These are phyloP conservation scores for Colletes latitarsis DNA, from an alignment of 1,140 invertebrate species.

Conservation along the genomic window DNA sequence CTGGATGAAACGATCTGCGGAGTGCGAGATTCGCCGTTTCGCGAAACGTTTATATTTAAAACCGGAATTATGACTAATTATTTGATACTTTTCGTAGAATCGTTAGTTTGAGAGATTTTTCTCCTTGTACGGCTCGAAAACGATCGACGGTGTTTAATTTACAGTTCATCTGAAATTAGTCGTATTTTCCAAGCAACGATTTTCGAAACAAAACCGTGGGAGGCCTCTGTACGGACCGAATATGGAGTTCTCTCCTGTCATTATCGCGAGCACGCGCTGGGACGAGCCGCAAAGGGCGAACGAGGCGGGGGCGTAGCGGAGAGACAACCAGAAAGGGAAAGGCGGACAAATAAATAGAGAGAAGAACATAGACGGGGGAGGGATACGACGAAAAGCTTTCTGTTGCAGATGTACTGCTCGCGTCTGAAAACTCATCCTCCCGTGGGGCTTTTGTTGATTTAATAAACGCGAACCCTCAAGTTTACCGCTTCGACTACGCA, in stretches of 20 bases:
- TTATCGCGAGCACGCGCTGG: conserved; percentile 33
- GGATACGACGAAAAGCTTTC: conserved; percentile 64
- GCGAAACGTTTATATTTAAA: no score
- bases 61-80: no score
- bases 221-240: not conserved
- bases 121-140: no score
- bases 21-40: no score
- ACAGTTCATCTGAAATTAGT: not conserved
- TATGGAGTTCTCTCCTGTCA: conserved; percentile 39
- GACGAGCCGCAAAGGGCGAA: conserved; percentile 47
- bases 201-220: not conserved
- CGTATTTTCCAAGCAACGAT: not conserved
- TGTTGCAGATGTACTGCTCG: conserved; percentile 66
- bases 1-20: no score
- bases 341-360: conserved; percentile 37
- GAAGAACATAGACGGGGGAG: conserved; percentile 13
- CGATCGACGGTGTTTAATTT: no score
- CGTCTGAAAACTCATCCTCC: conserved; percentile 62
- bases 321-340: not conserved
- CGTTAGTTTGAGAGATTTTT: no score
- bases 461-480: conserved; percentile 68
- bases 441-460: conserved; percentile 70
- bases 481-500: conserved; percentile 63
- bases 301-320: conserved; percentile 12
- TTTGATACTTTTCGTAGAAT: no score